Conservation (phyloP, 2,888 invertebrate genomes). For the Trachelus iudaicus region DNA sequence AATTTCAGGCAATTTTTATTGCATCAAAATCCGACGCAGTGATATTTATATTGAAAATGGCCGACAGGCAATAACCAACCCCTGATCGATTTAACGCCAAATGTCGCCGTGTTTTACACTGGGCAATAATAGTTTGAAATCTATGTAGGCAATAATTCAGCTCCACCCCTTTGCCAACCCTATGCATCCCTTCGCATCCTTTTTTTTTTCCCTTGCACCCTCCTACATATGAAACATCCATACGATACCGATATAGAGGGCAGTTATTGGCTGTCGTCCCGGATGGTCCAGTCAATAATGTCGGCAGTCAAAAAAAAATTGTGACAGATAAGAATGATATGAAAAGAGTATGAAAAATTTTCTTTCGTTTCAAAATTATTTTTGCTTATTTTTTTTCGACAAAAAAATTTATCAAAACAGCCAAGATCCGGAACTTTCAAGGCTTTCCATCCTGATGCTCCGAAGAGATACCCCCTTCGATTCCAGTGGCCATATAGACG, state of each 20-base stretch:
- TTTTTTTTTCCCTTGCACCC: constrained; percentile 11
- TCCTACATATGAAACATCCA: constrained; percentile 36
- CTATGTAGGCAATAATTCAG: constrained; percentile 65
- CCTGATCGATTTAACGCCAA: constrained; percentile 65
- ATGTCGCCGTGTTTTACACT: constrained; percentile 66
- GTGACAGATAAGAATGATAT: constrained; percentile 28
- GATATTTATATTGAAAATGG: too few relatives aligned
- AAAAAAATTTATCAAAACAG: too few relatives aligned
- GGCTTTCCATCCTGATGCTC: too few relatives aligned
- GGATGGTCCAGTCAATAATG: too few relatives aligned
- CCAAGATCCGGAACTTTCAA: too few relatives aligned
- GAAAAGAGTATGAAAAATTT: neutral
- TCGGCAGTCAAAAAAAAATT: too few relatives aligned
- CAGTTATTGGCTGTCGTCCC: constrained; percentile 43
- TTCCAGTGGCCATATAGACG: too few relatives aligned
- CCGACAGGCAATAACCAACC: constrained; percentile 8
- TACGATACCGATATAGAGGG: constrained; percentile 20
- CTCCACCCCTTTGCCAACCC: constrained; percentile 50
- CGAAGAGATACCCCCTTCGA: too few relatives aligned
- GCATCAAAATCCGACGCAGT: too few relatives aligned
- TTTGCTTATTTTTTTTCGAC: too few relatives aligned
- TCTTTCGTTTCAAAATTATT: too few relatives aligned
- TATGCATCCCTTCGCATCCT: constrained; percentile 5
- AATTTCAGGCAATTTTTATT: too few relatives aligned
- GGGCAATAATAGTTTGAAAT: constrained; percentile 65